phyloP scores from a whole-genome alignment of 1,140 invertebrate genomes.

The Oryzaephilus surinamensis region DNA sequence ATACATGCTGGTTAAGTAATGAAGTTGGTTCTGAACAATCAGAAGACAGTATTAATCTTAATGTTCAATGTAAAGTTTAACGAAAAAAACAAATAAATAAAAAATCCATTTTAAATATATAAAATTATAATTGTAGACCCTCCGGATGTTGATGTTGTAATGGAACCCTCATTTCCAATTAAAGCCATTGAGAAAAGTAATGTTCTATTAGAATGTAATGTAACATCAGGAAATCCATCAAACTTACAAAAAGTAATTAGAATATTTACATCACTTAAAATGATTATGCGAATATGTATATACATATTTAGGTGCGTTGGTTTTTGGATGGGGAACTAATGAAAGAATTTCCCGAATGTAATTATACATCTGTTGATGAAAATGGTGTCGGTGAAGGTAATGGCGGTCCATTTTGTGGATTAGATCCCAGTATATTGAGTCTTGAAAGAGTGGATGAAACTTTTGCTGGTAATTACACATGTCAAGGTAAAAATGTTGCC shows the following conservation, averaged over 20 bases:
- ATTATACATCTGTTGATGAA: slow-evolving; percentile 42
- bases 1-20: slow-evolving; percentile 69
- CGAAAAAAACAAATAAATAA: not conserved
- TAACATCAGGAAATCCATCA: slow-evolving; percentile 55
- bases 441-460: slow-evolving; percentile 68
- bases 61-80: slow-evolving; percentile 59
- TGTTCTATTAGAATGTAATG: slow-evolving; percentile 71
- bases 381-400: slow-evolving; percentile 22
- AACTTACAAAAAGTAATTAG: slow-evolving; percentile 49
- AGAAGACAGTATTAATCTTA: slow-evolving; percentile 56
- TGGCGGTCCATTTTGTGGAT: slow-evolving; percentile 54
- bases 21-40: slow-evolving; percentile 58
- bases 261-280: too few relatives aligned
- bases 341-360: slow-evolving; percentile 75
- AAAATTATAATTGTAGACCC: slow-evolving; percentile 43
- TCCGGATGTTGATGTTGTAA: slow-evolving; percentile 63
- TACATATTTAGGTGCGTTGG: slow-evolving; percentile 44
- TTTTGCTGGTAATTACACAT: slow-evolving; percentile 88
- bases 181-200: slow-evolving; percentile 69
- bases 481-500: slow-evolving; percentile 73
- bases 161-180: slow-evolving; percentile 63
- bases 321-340: slow-evolving; percentile 71
- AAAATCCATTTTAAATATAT: not conserved
- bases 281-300: too few relatives aligned
- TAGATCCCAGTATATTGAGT: slow-evolving; percentile 73